Evolutionary conservation across 92 coral and sea anemone genomes (phyloP).

Genomic region (Palythoa heliodiscus): DNA sequence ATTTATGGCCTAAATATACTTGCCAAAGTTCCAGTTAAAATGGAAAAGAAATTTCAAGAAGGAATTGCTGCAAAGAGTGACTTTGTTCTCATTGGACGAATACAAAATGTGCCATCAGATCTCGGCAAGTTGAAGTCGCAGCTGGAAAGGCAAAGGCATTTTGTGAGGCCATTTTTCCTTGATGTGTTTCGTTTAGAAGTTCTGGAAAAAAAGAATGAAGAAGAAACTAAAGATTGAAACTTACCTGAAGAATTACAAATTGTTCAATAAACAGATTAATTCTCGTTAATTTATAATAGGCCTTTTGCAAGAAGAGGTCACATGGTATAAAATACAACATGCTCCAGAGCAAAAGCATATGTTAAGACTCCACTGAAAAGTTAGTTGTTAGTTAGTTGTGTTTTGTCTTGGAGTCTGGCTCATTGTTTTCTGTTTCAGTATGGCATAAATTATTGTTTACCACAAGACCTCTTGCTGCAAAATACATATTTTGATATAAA

Average conservation of each 20-base stretch:
- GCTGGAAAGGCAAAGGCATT: constrained; percentile 79
- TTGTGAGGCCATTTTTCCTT: constrained; percentile 82
- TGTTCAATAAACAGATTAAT: neutral
- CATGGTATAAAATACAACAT: too few relatives aligned
- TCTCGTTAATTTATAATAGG: too few relatives aligned
- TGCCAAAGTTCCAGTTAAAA: constrained; percentile 82
- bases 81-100: constrained; percentile 80
- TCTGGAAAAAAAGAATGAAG: constrained; percentile 53
- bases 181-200: constrained; percentile 73
- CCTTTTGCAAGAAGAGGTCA: too few relatives aligned
- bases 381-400: too few relatives aligned
- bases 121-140: constrained; percentile 73
- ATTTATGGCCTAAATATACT: constrained; percentile 77
- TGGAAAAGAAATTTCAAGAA: constrained; percentile 74
- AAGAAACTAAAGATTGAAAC: constrained; percentile 2
- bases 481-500: too few relatives aligned
- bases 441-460: too few relatives aligned
- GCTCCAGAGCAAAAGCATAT: too few relatives aligned
- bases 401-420: too few relatives aligned
- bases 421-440: too few relatives aligned
- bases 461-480: too few relatives aligned
- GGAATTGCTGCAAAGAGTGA: constrained; percentile 69
- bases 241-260: neutral
- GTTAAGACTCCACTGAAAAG: too few relatives aligned
- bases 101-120: constrained; percentile 77